Percentiles rank a stretch among this genome's conserved stretches.
Evolutionary conservation across 2,113 vertebrate species (phyloP).

Genomic region (Maccullochella peelii): DNA sequence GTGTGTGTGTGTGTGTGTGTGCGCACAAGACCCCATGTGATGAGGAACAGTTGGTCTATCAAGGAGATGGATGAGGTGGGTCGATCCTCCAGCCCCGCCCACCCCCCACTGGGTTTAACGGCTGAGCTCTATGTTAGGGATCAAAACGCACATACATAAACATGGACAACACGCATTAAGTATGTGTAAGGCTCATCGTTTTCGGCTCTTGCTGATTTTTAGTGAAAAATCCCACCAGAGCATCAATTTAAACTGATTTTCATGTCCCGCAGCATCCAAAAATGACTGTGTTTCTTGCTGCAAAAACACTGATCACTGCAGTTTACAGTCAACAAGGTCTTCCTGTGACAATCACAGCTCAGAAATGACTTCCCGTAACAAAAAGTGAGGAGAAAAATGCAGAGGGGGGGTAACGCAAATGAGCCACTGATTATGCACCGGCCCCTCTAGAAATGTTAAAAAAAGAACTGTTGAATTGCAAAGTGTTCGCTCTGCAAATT

Average conservation of each 20-base stretch:
- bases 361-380: constrained; percentile 20
- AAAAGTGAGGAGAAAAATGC: not conserved
- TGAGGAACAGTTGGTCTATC: constrained; percentile 73
- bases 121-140: constrained; percentile 43
- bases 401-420: constrained; percentile 17
- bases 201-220: not conserved
- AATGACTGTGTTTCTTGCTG: not conserved
- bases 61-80: constrained; percentile 65
- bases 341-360: constrained; percentile 22
- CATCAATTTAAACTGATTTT: not conserved
- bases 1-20: constrained; percentile 10
- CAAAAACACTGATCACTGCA: constrained; percentile 8
- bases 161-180: not conserved
- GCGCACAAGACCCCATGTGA: constrained; percentile 47
- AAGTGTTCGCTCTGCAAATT: not conserved
- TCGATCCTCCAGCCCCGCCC: constrained; percentile 22
- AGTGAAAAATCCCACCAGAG: not conserved
- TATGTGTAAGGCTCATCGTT: not conserved
- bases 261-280: not conserved
- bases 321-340: constrained; percentile 22
- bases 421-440: constrained; percentile 29
- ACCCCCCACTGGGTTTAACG: constrained; percentile 39
- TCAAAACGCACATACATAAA: constrained; percentile 25
- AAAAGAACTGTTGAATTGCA: not conserved
- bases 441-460: not conserved